phyloP scores from a whole-genome alignment of 2,113 vertebrate species.

The Cinclus mexicanus region DNA sequence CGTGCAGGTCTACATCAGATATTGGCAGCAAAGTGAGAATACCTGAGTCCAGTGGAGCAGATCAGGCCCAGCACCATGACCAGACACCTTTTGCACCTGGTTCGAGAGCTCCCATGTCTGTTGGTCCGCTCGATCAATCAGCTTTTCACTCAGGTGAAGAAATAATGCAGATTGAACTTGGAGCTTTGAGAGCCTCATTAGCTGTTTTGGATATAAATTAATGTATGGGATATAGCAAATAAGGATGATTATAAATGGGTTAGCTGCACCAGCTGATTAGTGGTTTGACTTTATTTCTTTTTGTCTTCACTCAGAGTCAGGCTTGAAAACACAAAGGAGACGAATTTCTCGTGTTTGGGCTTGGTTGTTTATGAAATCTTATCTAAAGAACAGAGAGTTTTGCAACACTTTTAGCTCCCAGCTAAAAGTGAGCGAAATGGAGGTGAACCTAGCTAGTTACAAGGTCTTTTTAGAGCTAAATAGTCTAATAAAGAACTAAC shows the following conservation, averaged over 20 bases:
- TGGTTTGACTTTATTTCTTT: no score
- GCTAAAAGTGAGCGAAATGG: no score
- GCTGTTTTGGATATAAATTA: not conserved
- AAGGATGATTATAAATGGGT: not conserved
- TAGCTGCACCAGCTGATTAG: no score
- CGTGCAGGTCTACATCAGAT: constrained; percentile 89
- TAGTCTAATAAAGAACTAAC: no score
- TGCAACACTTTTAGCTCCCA: no score
- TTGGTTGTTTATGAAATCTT: no score
- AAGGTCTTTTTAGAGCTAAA: no score
- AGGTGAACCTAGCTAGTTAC: no score
- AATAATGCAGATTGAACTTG: not conserved
- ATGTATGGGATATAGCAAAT: not conserved
- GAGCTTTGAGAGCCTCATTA: not conserved
- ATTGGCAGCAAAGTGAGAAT: constrained; percentile 88
- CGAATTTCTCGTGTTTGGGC: no score
- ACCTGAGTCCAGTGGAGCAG: constrained; percentile 81
- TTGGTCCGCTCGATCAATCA: constrained; percentile 85
- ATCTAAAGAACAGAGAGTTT: no score
- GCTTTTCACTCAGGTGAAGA: constrained; percentile 91
- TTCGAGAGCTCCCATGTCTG: constrained; percentile 81
- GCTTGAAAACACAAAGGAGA: no score
- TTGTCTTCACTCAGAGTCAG: no score
- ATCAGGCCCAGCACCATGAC: constrained; percentile 79
- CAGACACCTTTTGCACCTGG: constrained; percentile 82